These are phyloP conservation scores for Siderastrea radians DNA, from an alignment of 92 coral and sea anemone species.

Conservation along the genomic window DNA sequence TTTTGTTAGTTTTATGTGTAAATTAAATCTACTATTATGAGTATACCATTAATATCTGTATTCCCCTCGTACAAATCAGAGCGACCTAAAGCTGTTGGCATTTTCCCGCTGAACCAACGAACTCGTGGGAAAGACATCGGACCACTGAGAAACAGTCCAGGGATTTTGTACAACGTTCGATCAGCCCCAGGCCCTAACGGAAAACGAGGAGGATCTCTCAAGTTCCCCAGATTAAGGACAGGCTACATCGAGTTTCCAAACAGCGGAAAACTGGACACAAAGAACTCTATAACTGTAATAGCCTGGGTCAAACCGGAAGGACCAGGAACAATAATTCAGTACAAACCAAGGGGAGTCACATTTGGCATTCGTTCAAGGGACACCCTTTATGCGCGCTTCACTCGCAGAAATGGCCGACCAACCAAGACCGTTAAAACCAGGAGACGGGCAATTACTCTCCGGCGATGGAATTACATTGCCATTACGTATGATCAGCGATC, in stretches of 20 bases:
- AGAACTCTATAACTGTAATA: conserved; percentile 75
- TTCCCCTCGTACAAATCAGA: conserved; percentile 24
- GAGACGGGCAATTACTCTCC: conserved; percentile 46
- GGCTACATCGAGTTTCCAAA: conserved; percentile 76
- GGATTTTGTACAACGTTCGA: conserved; percentile 59
- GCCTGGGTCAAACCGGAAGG: conserved; percentile 79
- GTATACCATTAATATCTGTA: background rate
- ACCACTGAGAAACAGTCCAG: conserved; percentile 68
- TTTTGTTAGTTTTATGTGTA: too few relatives aligned
- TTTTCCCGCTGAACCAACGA: conserved; percentile 68
- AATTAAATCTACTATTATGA: too few relatives aligned
- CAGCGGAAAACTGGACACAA: conserved; percentile 71
- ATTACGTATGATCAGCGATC: conserved; percentile 73
- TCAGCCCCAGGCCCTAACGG: conserved; percentile 83
- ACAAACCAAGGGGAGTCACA: conserved; percentile 67
- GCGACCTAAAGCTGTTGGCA: conserved; percentile 74
- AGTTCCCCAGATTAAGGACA: conserved; percentile 60
- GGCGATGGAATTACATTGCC: conserved; percentile 76
- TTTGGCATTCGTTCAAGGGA: conserved; percentile 63
- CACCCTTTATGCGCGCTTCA: conserved; percentile 63
- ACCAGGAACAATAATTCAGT: conserved; percentile 74
- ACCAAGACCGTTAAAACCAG: conserved; percentile 56
- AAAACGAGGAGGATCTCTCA: conserved; percentile 63
- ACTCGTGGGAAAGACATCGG: conserved; percentile 72
- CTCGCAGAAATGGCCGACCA: conserved; percentile 62